Base-by-base conservation (phyloP, 2,113 vertebrate species). In the Bombycilla garrulus region DNA sequence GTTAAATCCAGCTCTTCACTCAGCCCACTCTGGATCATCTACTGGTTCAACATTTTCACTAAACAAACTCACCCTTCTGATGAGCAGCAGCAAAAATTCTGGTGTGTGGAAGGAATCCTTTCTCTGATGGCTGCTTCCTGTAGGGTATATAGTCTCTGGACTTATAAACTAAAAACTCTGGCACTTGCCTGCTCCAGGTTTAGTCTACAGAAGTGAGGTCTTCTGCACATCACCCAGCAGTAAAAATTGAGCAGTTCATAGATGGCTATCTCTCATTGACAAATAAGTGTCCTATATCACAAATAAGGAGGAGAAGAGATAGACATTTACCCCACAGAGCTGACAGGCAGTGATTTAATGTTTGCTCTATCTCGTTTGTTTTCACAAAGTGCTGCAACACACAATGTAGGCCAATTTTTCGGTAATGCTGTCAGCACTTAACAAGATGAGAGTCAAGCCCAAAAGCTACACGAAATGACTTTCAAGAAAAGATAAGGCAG, bases 341-440 rank as follows among this genome's bases (percentile, higher is more conserved):
- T 86, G 54, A 31, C 44, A 53, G 26, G 7, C 2, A 0, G 9
- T 56, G 18, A 50, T 33, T 69, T 79, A 56, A 12, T 0, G 0
- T 69, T 77, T 77, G 16, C 23, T 72, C 10, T 60, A 3, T 47
- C 64, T 67, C 45, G 2, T 65, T 87, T 84, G 8, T 8, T 81
- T 93, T 73, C 65, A 61, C 40, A 35, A 47, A 72, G 42, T 1
- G 0, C 6, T 69, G 15, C 1, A 11, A 84, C 21, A 44, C 12
- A 56, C 1, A n/a, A 6, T 2, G 3, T 25, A 64, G 21, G 6
- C 33, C 29, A 51, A 35, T 12, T 11, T 58, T 89, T 45, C 35
- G 67, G 44, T 42, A 77, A 42, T 36, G 40, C 18, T 81, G 13
- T 72, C 48, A 81, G 44, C 11, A 31, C 26, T 64, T 45, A 81